A percentile compares a stretch with the other conserved stretches of the same genome.
Evolutionary conservation across 1,140 invertebrate genomes (phyloP).

Genomic region (Venturia canescens): DNA sequence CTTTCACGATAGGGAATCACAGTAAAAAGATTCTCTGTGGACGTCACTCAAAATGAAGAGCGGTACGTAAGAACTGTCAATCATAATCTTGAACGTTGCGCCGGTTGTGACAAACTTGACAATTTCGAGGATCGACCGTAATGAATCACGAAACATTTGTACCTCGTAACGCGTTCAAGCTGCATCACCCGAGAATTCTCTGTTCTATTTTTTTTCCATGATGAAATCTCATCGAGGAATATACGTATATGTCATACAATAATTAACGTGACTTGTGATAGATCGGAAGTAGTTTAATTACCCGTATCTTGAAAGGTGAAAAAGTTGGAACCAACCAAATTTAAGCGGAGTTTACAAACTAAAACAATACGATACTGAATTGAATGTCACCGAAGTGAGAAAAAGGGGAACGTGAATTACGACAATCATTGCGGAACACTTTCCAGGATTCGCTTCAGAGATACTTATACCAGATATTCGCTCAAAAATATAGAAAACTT

Average conservation of each 20-base stretch:
- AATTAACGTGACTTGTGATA: background rate
- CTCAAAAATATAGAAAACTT: background rate
- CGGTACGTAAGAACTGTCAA: slow-evolving; percentile 65
- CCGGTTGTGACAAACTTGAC: background rate
- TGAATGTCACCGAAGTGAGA: background rate
- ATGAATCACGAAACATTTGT: slow-evolving; percentile 35
- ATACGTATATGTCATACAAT: background rate
- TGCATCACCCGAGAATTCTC: background rate
- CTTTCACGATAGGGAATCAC: slow-evolving; percentile 35
- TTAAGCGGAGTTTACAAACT: slow-evolving; percentile 8
- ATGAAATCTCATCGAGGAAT: background rate
- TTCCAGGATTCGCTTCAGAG: background rate
- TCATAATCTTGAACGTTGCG: slow-evolving; percentile 60
- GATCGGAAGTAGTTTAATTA: slow-evolving; percentile 20
- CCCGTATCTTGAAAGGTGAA: background rate
- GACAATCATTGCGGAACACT: background rate
- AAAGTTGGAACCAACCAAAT: background rate
- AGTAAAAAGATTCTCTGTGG: slow-evolving; percentile 39
- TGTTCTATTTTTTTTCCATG: background rate
- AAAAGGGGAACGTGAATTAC: background rate
- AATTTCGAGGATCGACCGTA: background rate
- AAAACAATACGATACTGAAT: background rate
- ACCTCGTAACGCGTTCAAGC: background rate
- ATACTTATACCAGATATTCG: background rate
- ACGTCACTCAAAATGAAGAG: slow-evolving; percentile 66